A percentile compares a stretch with the other conserved stretches of the same genome.
phyloP scores from a whole-genome alignment of 2,113 vertebrate species.

The Hiodon tergisus region DNA sequence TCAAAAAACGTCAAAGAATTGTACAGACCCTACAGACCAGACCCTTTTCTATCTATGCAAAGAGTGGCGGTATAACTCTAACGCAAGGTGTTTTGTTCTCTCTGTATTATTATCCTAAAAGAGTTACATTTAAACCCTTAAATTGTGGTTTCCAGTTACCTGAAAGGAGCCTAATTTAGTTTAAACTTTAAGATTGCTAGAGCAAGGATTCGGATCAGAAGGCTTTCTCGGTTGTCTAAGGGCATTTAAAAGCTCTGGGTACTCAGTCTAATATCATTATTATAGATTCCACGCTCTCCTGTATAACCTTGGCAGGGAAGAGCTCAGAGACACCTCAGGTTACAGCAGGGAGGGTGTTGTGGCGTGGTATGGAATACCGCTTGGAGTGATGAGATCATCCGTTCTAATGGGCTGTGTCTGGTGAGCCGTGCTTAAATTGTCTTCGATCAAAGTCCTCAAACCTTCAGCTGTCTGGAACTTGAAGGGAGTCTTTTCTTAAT shows the following conservation, averaged over 20 bases:
- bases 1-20: too few species aligned
- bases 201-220: constrained; percentile 15
- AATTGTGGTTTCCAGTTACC: constrained; percentile 33
- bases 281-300: constrained; percentile 31
- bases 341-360: not conserved
- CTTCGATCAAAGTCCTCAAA: constrained; percentile 44
- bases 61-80: not conserved
- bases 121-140: constrained; percentile 4
- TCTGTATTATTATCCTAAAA: not conserved
- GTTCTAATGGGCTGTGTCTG: constrained; percentile 43
- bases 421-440: constrained; percentile 28
- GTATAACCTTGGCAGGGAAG: constrained; percentile 16
- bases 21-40: too few species aligned
- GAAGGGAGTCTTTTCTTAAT: not conserved
- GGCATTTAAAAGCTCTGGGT: constrained; percentile 54
- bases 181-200: constrained; percentile 53
- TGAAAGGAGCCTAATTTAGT: constrained; percentile 44
- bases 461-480: constrained; percentile 2
- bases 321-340: constrained; percentile 1
- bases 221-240: constrained; percentile 44
- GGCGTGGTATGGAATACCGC: constrained; percentile 36
- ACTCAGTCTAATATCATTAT: constrained; percentile 52
- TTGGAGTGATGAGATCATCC: constrained; percentile 46
- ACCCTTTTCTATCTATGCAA: too few species aligned
- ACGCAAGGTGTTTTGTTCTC: not conserved